Percentiles rank a stretch among this genome's conserved stretches.
Evolutionary conservation across 2,113 vertebrate species (phyloP).

Genomic region (Cepphus grylle): DNA sequence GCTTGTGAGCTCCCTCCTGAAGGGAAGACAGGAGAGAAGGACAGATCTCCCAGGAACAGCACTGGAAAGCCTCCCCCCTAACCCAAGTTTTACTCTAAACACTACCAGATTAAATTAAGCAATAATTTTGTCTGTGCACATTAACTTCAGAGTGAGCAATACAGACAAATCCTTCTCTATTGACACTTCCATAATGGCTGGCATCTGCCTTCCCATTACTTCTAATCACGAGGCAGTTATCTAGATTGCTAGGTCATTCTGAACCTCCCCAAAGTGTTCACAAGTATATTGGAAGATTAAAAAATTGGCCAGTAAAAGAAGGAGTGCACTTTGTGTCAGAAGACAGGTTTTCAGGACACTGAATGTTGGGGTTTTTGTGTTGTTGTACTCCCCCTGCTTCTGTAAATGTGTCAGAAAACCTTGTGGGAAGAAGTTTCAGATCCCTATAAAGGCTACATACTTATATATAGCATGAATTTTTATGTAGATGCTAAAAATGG

Average conservation of each 20-base stretch:
- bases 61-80: background rate
- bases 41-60: background rate
- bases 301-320: background rate
- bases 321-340: background rate
- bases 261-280: background rate
- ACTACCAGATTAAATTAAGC: background rate
- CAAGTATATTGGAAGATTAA: background rate
- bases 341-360: background rate
- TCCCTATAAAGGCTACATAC: background rate
- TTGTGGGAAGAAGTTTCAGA: background rate
- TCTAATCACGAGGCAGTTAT: background rate
- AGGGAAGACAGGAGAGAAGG: background rate
- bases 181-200: background rate
- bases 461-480: background rate
- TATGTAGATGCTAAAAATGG: background rate
- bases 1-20: background rate
- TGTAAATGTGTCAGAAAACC: background rate
- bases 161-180: background rate
- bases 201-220: background rate
- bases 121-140: background rate
- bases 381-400: fast-evolving
- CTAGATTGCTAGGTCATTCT: background rate
- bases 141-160: background rate
- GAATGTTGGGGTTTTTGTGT: background rate
- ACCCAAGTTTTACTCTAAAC: background rate